Evolutionary conservation across 2,113 vertebrate genomes (phyloP).

Genomic region (Zingel zingel): DNA sequence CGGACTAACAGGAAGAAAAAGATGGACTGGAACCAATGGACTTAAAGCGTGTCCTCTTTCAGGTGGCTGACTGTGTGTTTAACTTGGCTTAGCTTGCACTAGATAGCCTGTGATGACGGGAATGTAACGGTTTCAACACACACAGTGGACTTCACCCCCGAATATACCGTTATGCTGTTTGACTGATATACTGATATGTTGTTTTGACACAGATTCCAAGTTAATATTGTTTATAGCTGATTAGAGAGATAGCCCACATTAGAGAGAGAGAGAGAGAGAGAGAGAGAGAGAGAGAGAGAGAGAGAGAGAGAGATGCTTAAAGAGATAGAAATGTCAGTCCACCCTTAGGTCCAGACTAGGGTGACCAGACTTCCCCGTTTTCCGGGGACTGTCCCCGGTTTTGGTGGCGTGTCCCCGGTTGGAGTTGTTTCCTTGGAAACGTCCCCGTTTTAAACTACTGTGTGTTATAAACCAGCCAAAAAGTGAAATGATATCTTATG

Average conservation of each 20-base stretch:
- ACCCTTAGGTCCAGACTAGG: neutral
- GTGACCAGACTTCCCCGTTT: too few relatives aligned
- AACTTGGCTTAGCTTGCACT: constrained; percentile 14
- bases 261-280: neutral
- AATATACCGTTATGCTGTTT: neutral
- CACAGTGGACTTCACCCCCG: constrained; percentile 19
- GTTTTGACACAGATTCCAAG: neutral
- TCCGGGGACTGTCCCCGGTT: too few relatives aligned
- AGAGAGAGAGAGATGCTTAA: neutral
- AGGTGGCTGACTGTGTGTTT: constrained; percentile 4
- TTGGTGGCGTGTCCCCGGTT: too few relatives aligned
- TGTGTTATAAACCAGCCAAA: too few relatives aligned
- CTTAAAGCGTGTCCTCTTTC: neutral
- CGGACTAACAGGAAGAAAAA: neutral
- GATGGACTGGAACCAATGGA: neutral
- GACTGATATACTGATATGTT: neutral
- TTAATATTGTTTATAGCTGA: neutral
- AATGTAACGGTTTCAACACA: neutral
- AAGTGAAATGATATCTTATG: too few relatives aligned
- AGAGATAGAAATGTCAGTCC: neutral
- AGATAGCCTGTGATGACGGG: neutral
- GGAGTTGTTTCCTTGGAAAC: too few relatives aligned
- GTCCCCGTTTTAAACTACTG: too few relatives aligned
- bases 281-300: neutral
- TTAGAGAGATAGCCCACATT: too few relatives aligned